Evolutionary conservation across 2,797 vertebrate species (phyloP).

Genomic region (Rhinatrema bivittatum): DNA sequence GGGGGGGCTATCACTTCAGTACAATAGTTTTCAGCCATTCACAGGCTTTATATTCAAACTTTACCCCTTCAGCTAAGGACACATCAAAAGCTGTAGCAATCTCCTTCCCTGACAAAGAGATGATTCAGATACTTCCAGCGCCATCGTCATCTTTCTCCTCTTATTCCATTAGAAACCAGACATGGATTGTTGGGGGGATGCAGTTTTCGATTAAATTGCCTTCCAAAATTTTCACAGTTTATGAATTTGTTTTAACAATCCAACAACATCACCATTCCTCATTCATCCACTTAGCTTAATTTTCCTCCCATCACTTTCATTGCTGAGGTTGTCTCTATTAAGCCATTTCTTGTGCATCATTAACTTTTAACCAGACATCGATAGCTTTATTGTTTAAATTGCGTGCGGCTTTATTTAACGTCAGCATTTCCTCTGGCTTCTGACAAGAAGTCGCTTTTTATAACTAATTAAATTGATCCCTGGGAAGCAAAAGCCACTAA

Average conservation of each 20-base stretch:
- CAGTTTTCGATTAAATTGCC: too few relatives aligned
- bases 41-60: too few relatives aligned
- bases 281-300: slow-evolving; percentile 81
- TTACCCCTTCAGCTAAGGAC: too few relatives aligned
- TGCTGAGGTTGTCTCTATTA: slow-evolving; percentile 84
- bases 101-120: too few relatives aligned
- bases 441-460: slow-evolving; percentile 97
- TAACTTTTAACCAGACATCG: slow-evolving; percentile 87
- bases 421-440: slow-evolving; percentile 94
- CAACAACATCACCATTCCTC: slow-evolving; percentile 64
- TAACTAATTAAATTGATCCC: slow-evolving; percentile 99
- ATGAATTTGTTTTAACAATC: slow-evolving; percentile 74
- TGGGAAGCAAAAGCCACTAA: slow-evolving; percentile 86
- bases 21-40: too few relatives aligned
- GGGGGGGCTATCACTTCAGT: too few relatives aligned
- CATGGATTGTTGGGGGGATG: too few relatives aligned
- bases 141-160: too few relatives aligned
- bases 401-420: slow-evolving; percentile 88
- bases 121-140: too few relatives aligned
- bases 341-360: slow-evolving; percentile 90
- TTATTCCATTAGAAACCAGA: too few relatives aligned
- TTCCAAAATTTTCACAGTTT: neutral
- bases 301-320: slow-evolving; percentile 71
- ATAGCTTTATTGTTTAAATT: slow-evolving; percentile 95
- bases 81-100: too few relatives aligned